These are phyloP conservation scores for Cordilura impudica DNA, from an alignment of 2,888 invertebrate genomes.

Conservation along the genomic window DNA sequence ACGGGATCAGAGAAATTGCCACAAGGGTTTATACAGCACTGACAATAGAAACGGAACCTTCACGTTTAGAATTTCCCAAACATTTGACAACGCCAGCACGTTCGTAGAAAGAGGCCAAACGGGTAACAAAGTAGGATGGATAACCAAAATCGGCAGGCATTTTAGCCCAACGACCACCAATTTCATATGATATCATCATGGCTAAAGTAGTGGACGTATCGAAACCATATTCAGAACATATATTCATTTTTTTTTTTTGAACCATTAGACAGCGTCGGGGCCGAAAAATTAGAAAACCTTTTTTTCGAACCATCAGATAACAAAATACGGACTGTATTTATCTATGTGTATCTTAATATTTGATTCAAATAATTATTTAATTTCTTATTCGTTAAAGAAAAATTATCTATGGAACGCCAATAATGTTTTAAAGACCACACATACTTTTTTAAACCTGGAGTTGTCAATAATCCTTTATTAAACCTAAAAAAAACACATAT, in stretches of 20 bases:
- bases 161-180: conserved; percentile 99
- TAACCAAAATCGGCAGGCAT: conserved; percentile 99
- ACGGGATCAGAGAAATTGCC: conserved; percentile 99
- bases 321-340: too few species aligned
- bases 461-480: too few species aligned
- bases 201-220: too few species aligned
- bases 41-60: conserved; percentile 99
- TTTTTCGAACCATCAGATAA: too few species aligned
- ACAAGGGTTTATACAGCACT: conserved; percentile 99
- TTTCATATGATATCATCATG: too few species aligned
- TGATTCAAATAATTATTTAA: too few species aligned
- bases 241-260: too few species aligned
- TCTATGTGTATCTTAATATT: neutral
- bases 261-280: too few species aligned
- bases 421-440: conserved; percentile 23
- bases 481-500: too few species aligned
- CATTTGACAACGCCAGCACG: conserved; percentile 98
- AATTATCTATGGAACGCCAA: conserved; percentile 59
- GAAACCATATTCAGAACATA: too few species aligned
- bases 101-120: conserved; percentile 99
- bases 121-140: conserved; percentile 98
- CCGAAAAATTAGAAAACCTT: too few species aligned
- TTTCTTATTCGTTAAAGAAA: neutral
- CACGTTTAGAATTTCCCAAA: conserved; percentile 97
- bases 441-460: too few species aligned